Conservation (phyloP, 2,113 vertebrate genomes). For the Copsychus sechellarum region DNA sequence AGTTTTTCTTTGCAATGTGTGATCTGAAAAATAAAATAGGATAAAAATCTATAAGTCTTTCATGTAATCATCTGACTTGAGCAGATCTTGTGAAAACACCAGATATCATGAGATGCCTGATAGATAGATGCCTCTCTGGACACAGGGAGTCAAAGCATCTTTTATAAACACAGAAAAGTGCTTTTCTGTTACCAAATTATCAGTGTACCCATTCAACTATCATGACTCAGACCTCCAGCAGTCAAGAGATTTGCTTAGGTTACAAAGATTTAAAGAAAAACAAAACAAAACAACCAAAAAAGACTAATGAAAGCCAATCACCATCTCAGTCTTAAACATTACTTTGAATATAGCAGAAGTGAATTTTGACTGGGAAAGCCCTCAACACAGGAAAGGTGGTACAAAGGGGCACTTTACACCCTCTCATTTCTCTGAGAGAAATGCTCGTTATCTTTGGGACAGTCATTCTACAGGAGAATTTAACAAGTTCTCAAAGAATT, state of each 20-base stretch:
- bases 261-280: background rate
- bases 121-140: background rate
- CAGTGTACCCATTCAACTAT: background rate
- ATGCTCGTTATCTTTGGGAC: background rate
- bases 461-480: fast-evolving
- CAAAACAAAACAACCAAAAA: too few species aligned
- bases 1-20: background rate
- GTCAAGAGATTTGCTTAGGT: background rate
- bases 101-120: background rate
- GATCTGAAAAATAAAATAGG: background rate
- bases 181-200: background rate
- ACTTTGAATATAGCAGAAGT: fast-evolving
- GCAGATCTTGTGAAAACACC: background rate
- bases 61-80: background rate
- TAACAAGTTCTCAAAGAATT: background rate
- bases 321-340: too few species aligned
- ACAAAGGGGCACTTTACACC: fast-evolving
- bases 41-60: background rate
- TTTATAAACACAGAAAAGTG: background rate
- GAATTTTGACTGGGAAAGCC: background rate
- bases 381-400: fast-evolving
- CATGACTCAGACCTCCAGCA: background rate
- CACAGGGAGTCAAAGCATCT: background rate
- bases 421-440: background rate
- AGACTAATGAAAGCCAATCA: background rate